phyloP scores from a whole-genome alignment of 2,113 vertebrate genomes.

The Chionomys nivalis region DNA sequence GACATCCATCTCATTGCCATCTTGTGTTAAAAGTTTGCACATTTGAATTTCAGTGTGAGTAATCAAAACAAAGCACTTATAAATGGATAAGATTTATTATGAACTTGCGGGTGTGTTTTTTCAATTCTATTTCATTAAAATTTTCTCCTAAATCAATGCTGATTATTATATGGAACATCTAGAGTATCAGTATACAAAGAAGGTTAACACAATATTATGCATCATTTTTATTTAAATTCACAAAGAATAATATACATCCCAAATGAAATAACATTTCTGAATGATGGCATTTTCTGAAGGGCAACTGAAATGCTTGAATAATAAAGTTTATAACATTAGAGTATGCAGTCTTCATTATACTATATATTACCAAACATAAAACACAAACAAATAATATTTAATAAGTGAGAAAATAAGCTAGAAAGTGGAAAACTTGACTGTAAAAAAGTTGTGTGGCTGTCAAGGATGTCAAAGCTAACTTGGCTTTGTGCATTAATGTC shows the following conservation, averaged over 20 bases:
- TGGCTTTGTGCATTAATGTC: constrained; percentile 14
- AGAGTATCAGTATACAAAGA: background rate
- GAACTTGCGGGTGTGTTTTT: background rate
- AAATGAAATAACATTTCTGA: constrained; percentile 36
- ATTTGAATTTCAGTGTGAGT: constrained; percentile 24
- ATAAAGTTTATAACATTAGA: background rate
- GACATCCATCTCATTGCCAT: constrained; percentile 5
- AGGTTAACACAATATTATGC: background rate
- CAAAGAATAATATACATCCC: background rate
- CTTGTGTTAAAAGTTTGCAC: background rate
- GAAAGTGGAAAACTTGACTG: background rate
- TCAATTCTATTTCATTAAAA: background rate
- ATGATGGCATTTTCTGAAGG: background rate
- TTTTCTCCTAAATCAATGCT: background rate
- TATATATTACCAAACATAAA: background rate
- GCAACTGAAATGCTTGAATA: background rate
- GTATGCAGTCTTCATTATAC: background rate
- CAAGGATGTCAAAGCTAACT: background rate
- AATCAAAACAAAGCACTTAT: background rate
- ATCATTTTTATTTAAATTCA: background rate
- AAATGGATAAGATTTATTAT: background rate
- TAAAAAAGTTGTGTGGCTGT: background rate
- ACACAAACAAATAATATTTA: background rate
- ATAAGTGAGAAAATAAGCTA: background rate
- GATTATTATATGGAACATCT: background rate